phyloP scores from a whole-genome alignment of 1,140 invertebrate species.

The Zaprionus ghesquierei region DNA sequence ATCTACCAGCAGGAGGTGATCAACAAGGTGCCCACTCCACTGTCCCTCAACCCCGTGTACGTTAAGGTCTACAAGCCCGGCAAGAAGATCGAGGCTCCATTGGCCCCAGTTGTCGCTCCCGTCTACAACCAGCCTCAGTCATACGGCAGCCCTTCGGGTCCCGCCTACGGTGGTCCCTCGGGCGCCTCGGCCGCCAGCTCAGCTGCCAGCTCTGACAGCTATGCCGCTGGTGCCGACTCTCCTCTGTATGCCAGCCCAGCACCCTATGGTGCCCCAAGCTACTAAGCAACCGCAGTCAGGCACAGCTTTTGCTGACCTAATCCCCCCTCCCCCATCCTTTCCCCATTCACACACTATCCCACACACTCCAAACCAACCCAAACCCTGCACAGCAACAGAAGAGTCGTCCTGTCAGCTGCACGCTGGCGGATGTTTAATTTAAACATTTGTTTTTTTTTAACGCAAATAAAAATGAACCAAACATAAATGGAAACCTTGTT shows the following conservation, averaged over 20 bases:
- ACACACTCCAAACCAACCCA: neutral
- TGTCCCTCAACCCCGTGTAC: conserved; percentile 78
- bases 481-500: conserved; percentile 7
- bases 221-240: conserved; percentile 50
- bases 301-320: neutral
- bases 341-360: neutral
- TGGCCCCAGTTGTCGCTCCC: conserved; percentile 71
- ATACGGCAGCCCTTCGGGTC: conserved; percentile 42
- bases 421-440: conserved; percentile 46
- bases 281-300: conserved; percentile 37
- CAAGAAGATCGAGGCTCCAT: conserved; percentile 75
- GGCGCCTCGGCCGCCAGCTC: conserved; percentile 38
- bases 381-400: neutral
- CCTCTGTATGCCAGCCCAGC: conserved; percentile 65
- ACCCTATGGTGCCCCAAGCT: conserved; percentile 60
- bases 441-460: conserved; percentile 60
- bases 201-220: conserved; percentile 42
- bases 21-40: conserved; percentile 78
- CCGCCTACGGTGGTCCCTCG: conserved; percentile 40
- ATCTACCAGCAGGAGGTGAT: conserved; percentile 82
- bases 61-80: conserved; percentile 81
- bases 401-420: conserved; percentile 6
- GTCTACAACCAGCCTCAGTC: conserved; percentile 46
- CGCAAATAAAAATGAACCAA: conserved; percentile 60
- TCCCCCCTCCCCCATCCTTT: neutral